Percentiles rank a stretch among this genome's conserved stretches.
Evolutionary conservation across 2,888 invertebrate species (phyloP).

Genomic region (Petrolisthes manimaculis): DNA sequence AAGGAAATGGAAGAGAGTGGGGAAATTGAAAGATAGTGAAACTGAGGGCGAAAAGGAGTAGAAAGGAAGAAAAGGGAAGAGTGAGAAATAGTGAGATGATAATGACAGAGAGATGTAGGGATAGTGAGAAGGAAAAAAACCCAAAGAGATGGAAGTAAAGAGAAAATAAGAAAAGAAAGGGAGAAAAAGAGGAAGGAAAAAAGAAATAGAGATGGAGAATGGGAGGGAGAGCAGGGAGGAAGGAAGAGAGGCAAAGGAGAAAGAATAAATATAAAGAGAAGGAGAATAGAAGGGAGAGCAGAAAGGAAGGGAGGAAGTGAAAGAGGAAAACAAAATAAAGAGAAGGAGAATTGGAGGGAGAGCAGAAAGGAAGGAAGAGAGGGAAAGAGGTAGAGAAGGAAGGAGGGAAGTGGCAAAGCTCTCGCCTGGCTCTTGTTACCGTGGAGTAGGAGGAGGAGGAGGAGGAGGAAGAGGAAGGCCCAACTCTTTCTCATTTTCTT

Average conservation of each 20-base stretch:
- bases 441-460: too few relatives aligned
- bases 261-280: background rate
- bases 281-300: background rate
- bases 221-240: background rate
- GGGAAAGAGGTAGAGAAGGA: background rate
- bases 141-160: background rate
- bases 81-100: background rate
- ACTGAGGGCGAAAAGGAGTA: background rate
- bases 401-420: background rate
- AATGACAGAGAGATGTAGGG: background rate
- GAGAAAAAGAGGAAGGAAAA: background rate
- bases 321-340: background rate
- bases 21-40: background rate
- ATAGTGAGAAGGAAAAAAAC: background rate
- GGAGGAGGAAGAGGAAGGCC: too few relatives aligned
- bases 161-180: background rate
- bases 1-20: background rate
- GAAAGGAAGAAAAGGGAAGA: background rate
- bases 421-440: background rate
- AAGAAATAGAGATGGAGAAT: background rate
- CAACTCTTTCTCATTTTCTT: too few relatives aligned
- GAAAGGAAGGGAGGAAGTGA: background rate
- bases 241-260: background rate
- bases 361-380: background rate
- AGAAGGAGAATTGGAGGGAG: background rate